Percentiles rank a stretch among this genome's conserved stretches.
phyloP scores from a whole-genome alignment of 1,140 invertebrate genomes.

The Procambarus virginalis region DNA sequence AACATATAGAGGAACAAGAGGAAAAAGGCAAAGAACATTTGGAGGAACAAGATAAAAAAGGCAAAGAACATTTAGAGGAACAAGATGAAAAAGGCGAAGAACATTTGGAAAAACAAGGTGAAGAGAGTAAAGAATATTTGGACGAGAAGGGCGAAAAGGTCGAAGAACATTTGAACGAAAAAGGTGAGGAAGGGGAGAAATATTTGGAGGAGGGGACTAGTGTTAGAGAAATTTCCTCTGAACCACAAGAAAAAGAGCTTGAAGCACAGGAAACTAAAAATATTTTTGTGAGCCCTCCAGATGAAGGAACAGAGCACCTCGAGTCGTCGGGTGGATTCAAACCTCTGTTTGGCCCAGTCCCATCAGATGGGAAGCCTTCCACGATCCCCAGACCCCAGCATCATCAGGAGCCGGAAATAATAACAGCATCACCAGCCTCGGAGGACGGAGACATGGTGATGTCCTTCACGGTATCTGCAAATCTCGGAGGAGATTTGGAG shows the following conservation, averaged over 20 bases:
- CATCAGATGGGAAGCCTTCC: neutral
- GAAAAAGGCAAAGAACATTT: neutral
- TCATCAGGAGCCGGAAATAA: slow-evolving; percentile 36
- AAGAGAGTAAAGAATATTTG: no score
- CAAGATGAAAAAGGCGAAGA: no score
- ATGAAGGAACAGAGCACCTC: neutral
- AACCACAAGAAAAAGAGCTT: neutral
- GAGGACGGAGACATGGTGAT: slow-evolving; percentile 2
- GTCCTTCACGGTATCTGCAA: slow-evolving; percentile 43
- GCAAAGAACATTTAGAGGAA: neutral
- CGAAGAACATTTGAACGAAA: neutral
- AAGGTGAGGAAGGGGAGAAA: neutral
- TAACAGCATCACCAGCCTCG: slow-evolving; percentile 33
- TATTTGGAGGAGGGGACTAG: neutral
- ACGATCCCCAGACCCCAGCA: neutral
- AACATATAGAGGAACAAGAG: neutral
- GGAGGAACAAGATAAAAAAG: no score
- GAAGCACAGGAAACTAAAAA: neutral
- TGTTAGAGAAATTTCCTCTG: neutral
- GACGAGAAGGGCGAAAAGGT: no score
- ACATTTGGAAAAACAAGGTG: no score
- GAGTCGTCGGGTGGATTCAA: slow-evolving; percentile 13
- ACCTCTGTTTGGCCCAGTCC: slow-evolving; percentile 11
- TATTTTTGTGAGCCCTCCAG: neutral
- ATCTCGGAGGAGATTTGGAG: neutral